phyloP scores from a whole-genome alignment of 1,140 invertebrate genomes.

The Venturia canescens region DNA sequence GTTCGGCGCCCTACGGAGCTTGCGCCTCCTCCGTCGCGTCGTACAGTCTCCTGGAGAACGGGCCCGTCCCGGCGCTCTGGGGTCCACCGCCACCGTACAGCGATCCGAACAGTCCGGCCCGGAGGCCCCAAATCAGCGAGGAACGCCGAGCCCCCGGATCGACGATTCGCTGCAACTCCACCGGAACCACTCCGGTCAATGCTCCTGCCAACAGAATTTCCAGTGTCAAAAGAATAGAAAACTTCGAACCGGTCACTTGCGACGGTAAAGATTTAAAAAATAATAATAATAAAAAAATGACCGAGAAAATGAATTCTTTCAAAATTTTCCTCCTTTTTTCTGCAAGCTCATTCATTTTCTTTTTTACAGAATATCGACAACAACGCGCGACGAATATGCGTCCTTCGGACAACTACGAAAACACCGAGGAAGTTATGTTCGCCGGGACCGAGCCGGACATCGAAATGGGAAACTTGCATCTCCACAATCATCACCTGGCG shows the following conservation, averaged over 20 bases:
- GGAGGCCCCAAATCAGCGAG: constrained; percentile 70
- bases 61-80: constrained; percentile 79
- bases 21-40: constrained; percentile 66
- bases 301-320: too few species aligned
- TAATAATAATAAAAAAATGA: too few species aligned
- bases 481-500: constrained; percentile 1
- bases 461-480: constrained; percentile 19
- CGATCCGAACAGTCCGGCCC: constrained; percentile 82
- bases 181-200: constrained; percentile 34
- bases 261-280: constrained; percentile 61
- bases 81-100: constrained; percentile 87
- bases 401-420: constrained; percentile 73
- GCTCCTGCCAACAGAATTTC: constrained; percentile 59
- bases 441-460: constrained; percentile 62
- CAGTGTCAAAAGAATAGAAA: constrained; percentile 68
- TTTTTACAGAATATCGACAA: constrained; percentile 20
- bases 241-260: constrained; percentile 63
- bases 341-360: too few species aligned
- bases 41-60: constrained; percentile 78
- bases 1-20: constrained; percentile 69
- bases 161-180: constrained; percentile 17
- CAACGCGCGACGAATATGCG: constrained; percentile 49
- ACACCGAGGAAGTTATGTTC: constrained; percentile 69
- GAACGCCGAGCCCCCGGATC: constrained; percentile 54
- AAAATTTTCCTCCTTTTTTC: too few species aligned